Conservation (phyloP, 2,113 vertebrate genomes). For the Sitta europaea region DNA sequence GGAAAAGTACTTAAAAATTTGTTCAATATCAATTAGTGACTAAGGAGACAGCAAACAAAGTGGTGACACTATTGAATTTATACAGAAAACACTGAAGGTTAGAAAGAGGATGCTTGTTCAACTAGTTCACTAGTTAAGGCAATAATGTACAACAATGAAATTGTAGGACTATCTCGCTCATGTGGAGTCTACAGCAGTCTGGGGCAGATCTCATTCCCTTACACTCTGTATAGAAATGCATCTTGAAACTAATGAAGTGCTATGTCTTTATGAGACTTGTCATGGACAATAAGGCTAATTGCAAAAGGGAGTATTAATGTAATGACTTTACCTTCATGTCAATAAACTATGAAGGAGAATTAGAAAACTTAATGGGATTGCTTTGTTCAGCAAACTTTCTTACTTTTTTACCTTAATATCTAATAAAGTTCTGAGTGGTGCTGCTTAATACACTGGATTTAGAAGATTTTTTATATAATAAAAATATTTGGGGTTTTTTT, state of each 20-base stretch:
- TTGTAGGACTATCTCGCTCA: neutral
- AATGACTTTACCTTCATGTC: conserved; percentile 20
- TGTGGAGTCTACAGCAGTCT: neutral
- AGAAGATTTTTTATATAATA: neutral
- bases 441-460: neutral
- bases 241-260: conserved; percentile 53
- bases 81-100: neutral
- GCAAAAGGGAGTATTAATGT: conserved; percentile 18
- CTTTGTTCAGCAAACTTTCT: neutral
- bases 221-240: neutral
- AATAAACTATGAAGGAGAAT: conserved; percentile 50
- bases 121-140: neutral
- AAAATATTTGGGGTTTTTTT: neutral
- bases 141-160: neutral
- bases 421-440: neutral
- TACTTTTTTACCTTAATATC: neutral
- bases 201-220: neutral
- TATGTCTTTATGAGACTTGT: conserved; percentile 36
- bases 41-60: neutral
- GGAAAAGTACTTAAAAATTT: neutral
- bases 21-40: neutral
- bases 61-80: neutral
- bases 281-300: conserved; percentile 60
- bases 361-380: neutral
- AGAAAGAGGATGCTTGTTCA: neutral